Percentiles rank a stretch among this genome's conserved stretches.
Evolutionary conservation across 2,888 invertebrate species (phyloP).

Genomic region (Apodemia duryi): DNA sequence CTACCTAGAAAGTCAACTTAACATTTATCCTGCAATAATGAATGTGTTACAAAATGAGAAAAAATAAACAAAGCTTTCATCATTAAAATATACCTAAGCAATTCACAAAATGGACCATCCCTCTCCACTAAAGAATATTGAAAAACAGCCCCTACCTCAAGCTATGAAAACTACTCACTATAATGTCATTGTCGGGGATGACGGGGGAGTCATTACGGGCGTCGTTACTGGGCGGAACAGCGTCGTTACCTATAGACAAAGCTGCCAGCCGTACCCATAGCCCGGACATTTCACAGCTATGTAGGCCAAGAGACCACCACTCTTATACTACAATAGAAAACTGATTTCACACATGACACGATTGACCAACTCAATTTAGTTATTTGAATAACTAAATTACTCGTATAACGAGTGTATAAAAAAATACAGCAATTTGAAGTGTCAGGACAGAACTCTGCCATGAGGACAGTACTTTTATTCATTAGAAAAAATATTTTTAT

Average conservation of each 20-base stretch:
- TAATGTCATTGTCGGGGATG: slow-evolving; percentile 52
- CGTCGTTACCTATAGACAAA: slow-evolving; percentile 69
- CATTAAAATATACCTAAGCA: slow-evolving; percentile 17
- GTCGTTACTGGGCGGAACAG: slow-evolving; percentile 68
- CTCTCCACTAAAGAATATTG: slow-evolving; percentile 29
- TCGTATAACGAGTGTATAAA: too few species aligned
- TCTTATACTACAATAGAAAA: neutral
- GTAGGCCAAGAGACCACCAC: slow-evolving; percentile 35
- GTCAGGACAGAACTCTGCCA: too few species aligned
- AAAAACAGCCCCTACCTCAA: slow-evolving; percentile 23
- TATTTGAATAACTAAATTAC: too few species aligned
- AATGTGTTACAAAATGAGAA: neutral
- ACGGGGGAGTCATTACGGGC: slow-evolving; percentile 54
- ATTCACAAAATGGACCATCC: slow-evolving; percentile 16
- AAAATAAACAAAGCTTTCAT: neutral
- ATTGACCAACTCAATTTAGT: too few species aligned
- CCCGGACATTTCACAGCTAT: slow-evolving; percentile 53
- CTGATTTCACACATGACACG: neutral
- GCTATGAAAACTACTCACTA: slow-evolving; percentile 30
- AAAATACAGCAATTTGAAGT: too few species aligned
- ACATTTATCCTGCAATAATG: neutral
- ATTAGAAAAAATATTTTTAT: too few species aligned
- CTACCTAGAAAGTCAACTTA: too few species aligned
- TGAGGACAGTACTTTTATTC: too few species aligned
- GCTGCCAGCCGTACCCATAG: slow-evolving; percentile 45